Evolutionary conservation across 2,113 vertebrate species (phyloP), one percentile per base, ranked within the genome.

Genomic region (Climacteris rufus): DNA sequence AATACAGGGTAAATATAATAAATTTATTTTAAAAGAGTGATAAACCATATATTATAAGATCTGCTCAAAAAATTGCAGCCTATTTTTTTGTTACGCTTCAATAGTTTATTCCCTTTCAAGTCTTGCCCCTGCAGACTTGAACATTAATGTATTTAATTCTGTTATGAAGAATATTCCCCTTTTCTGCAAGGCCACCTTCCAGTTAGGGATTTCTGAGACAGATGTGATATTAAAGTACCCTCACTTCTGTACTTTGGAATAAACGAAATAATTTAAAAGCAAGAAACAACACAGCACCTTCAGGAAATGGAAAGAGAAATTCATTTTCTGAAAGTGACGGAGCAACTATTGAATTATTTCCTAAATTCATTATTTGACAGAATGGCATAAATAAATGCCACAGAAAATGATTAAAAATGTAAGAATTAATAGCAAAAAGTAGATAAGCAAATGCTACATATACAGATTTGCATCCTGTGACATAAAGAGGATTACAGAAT

Each of bases 401-500:
- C 44, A 56, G 42, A n/a, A 77, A 87, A 10, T 11, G 78, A 91
- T 78, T 89, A 52, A 83, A 90, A 87, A 76, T 83, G 27, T 71
- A 86, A 89, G 60, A 94, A 92, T 85, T 90, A 89, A 74, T 85
- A 71, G 45, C n/a, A 76, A 87, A 90, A 92, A 61, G 17, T 28
- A 95, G 64, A 61, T 76, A 84, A 91, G 56, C 37, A 79, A 88
- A 47, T 83, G 23, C 39, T 81, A 24, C 44, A 44, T 83, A 40
- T 81, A 59, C 63, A 95, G 79, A 83, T 94, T 94, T 77, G 31
- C 54, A 86, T 94, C 47, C 74, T 53, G 40, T 54, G 60, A 40
- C 21, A 45, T 60, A 71, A 64, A 76, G 84, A 93, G 78, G 83
- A 88, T 95, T 94, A 93, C 44, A 70, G 75, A 94, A 93, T 83